Evolutionary conservation across 2,113 vertebrate species (phyloP).

Genomic region (Seriola aureovittata): DNA sequence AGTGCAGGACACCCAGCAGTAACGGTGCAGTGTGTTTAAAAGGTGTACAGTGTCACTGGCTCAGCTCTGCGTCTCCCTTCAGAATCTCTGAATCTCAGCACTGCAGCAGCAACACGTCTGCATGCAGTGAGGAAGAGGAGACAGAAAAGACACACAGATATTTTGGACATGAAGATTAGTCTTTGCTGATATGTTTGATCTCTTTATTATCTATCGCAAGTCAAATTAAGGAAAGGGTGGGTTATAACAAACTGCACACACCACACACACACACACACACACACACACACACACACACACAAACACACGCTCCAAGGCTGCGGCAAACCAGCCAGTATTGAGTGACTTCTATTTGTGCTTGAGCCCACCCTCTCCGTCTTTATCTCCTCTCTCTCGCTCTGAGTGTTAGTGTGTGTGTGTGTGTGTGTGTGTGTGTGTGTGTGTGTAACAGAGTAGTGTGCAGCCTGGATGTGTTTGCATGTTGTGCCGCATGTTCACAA

Average conservation of each 20-base stretch:
- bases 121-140: constrained; percentile 5
- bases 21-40: constrained; percentile 11
- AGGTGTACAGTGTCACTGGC: constrained; percentile 61
- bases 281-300: no score
- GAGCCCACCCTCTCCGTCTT: background rate
- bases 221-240: background rate
- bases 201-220: constrained; percentile 3
- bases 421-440: background rate
- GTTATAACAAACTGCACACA: background rate
- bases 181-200: background rate
- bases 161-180: background rate
- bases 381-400: background rate
- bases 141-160: background rate
- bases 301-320: constrained; percentile 5
- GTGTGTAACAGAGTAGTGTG: background rate
- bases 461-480: background rate
- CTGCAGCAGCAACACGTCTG: constrained; percentile 48
- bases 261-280: no score
- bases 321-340: background rate
- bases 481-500: background rate
- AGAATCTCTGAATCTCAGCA: constrained; percentile 49
- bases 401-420: background rate
- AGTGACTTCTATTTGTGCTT: constrained; percentile 43
- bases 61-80: constrained; percentile 63
- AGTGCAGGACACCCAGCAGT: background rate